phyloP scores from a whole-genome alignment of 1,140 invertebrate genomes.

The Helicorthomorpha holstii region DNA sequence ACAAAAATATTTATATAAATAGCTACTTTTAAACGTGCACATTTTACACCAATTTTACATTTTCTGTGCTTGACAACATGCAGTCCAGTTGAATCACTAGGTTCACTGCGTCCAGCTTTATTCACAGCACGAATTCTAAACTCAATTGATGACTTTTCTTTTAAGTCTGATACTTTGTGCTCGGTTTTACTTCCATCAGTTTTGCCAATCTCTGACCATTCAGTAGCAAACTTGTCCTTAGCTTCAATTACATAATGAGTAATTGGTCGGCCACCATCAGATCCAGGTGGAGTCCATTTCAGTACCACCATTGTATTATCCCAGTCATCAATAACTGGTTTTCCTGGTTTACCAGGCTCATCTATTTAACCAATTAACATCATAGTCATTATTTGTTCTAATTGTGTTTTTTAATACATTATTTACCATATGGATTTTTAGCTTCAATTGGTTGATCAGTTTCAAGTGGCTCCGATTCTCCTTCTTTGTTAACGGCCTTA shows the following conservation, averaged over 20 bases:
- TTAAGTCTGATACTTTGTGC: slow-evolving; percentile 65
- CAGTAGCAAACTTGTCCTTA: slow-evolving; percentile 70
- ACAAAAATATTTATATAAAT: background rate
- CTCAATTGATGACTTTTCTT: slow-evolving; percentile 84
- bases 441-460: slow-evolving; percentile 72
- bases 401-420: background rate
- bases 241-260: slow-evolving; percentile 87
- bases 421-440: slow-evolving; percentile 86
- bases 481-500: slow-evolving; percentile 95
- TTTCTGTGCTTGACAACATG: slow-evolving; percentile 85
- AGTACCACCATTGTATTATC: slow-evolving; percentile 78
- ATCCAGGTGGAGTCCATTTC: slow-evolving; percentile 68
- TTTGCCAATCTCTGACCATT: slow-evolving; percentile 73
- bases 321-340: slow-evolving; percentile 84
- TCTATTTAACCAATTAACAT: slow-evolving; percentile 19
- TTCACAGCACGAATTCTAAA: slow-evolving; percentile 83
- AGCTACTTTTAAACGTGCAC: background rate
- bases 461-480: slow-evolving; percentile 87
- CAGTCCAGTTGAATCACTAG: slow-evolving; percentile 81
- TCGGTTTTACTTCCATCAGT: slow-evolving; percentile 58
- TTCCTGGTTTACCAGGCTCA: slow-evolving; percentile 50
- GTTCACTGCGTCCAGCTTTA: slow-evolving; percentile 67
- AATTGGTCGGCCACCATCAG: slow-evolving; percentile 87
- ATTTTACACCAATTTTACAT: slow-evolving; percentile 44
- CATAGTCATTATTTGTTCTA: background rate